Evolutionary conservation across 2,113 vertebrate species (phyloP).

Genomic region (Tauraco erythrolophus): DNA sequence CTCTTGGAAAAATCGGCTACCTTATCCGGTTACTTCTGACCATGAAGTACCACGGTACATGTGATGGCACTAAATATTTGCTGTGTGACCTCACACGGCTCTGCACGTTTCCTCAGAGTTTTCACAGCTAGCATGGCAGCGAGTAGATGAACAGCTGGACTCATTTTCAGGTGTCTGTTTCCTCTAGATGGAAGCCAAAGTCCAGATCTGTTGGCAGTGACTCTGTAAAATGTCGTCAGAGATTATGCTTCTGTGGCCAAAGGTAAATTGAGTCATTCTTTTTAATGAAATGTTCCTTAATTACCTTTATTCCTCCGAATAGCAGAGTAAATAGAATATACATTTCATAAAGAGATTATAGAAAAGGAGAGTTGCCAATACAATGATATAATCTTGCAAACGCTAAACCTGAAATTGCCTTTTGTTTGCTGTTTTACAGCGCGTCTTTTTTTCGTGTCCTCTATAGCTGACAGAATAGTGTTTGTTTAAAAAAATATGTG

Average conservation of each 20-base stretch:
- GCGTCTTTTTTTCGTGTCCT: background rate
- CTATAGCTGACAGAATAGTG: conserved; percentile 23
- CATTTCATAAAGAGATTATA: conserved; percentile 11
- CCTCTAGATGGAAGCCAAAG: conserved; percentile 48
- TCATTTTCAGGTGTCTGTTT: conserved; percentile 20
- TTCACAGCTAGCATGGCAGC: background rate
- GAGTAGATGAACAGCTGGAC: background rate
- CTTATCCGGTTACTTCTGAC: background rate
- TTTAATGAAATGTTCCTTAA: conserved; percentile 16
- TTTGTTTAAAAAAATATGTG: conserved; percentile 54
- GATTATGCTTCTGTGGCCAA: background rate
- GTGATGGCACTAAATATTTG: conserved; percentile 14
- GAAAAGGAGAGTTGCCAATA: background rate
- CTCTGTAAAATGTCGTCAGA: background rate
- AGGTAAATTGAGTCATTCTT: conserved; percentile 39
- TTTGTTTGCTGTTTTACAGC: background rate
- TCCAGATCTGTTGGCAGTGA: conserved; percentile 36
- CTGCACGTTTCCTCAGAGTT: background rate
- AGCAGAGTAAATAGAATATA: background rate
- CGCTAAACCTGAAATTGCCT: conserved; percentile 9
- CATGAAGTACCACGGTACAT: accelerated
- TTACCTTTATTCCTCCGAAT: conserved; percentile 12
- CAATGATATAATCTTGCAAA: conserved; percentile 6
- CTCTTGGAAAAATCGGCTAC: background rate
- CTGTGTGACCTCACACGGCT: background rate